Evolutionary conservation across 1,140 invertebrate species (phyloP), one percentile per base, ranked within the genome.

Genomic region (Oncopeltus fasciatus): DNA sequence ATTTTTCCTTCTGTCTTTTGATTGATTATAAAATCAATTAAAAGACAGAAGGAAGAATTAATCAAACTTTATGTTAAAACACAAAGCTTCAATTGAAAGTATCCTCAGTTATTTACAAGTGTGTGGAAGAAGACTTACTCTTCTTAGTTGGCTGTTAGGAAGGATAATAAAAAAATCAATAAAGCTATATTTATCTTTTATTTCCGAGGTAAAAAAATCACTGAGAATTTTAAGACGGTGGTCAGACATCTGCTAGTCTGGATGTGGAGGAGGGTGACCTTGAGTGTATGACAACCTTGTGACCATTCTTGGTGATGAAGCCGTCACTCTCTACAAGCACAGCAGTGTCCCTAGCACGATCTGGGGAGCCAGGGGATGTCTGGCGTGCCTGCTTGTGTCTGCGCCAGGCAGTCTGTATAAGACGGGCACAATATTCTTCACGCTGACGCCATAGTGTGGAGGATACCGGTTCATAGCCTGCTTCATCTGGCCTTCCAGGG

Each of bases 401-500:
- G 24, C 88, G 80, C 90, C 92, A 98, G 56, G 91, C 90, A 70
- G 89, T 87, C 75, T 98, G 94, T 68, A 98, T 96, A 21, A 96
- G 82, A 62, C 90, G 80, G 62, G 93, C 93, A 75, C 92, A 95
- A 75, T 95, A 95, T 72, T 95, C 92, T 74, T 97, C 93, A 31
- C 93, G 82, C 76, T 97, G 93, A 57, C 94, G 79, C 88, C 90
- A 93, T 33, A 96, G 76, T 16, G 92, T 96, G 18, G 90, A 92
- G 64, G 88, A 93, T 46, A 96, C 88, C 16, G 88, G 89, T 72
- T 93, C 88, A 75, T 96, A 96, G 63, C 90, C 89, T 26, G 83
- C 81, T 69, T 90, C 85, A 69, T 89, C 90, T 16, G 87, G 86
- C 66, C 86, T 75, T 1, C 80, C 76, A n/a, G 80, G 80, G 61